Base-by-base conservation (phyloP, 2,113 vertebrate genomes). In the Cinclus cinclus region DNA sequence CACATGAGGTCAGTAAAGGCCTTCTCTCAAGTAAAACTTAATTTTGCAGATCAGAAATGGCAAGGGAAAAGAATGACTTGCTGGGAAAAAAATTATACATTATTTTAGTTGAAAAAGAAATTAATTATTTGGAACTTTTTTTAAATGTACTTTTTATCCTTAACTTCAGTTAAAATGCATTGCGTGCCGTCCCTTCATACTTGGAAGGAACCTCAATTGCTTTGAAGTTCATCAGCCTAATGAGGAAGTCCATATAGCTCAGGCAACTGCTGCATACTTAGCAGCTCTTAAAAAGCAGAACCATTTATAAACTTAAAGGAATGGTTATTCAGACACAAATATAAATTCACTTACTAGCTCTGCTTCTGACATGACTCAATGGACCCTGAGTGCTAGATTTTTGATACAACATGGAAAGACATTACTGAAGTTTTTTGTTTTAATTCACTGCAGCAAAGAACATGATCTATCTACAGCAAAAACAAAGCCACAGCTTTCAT, bases 201-300 rank as follows among this genome's bases (percentile, higher is more conserved):
- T 96, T 95, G 94, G 90, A 96, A 96, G 65, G 58, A 78, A 17
- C 78, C 62, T 44, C 70, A 87, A 83, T 39, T 53, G 42, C 82
- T 94, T 83, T 95, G 75, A 94, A 88, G 78, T 84, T 96, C 77
- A 89, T 96, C 95, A 94, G 77, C 56, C 68, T 97, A 95, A 96
- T 95, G 86, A 95, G 56, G 31, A 70, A 93, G 81, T 37, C 83
- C 87, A 93, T 89, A 87, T 2, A 93, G 71, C 67, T 87, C 63
- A 83, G 62, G 65, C 75, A 95, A 47, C 28, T 76, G 77, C 62
- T 82, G 95, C 87, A 95, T 95, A 79, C 71, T 93, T 94, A 92
- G 68, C 71, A 97, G 94, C 42, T 83, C 42, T 69, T 82, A 6
- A 60, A 93, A 87, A 60, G 71, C 35, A 93, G 44, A 92, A 55